Evolutionary conservation across 2,888 invertebrate genomes (phyloP).

Genomic region (Tiliacea citrago): DNA sequence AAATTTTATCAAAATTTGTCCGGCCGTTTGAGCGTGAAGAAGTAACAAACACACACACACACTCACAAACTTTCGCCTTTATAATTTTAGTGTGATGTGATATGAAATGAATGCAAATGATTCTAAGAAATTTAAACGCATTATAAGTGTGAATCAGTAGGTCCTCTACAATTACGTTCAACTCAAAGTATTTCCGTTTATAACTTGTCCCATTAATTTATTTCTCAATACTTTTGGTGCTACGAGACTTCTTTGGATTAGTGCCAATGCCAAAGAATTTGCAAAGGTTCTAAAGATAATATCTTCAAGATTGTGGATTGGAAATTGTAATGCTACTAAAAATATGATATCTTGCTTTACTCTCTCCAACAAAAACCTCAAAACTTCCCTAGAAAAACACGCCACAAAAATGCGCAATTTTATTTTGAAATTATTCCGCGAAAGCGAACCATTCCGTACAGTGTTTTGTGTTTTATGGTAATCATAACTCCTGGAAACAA

Average conservation of each 20-base stretch:
- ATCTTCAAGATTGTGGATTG: not conserved
- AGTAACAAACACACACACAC: too few relatives aligned
- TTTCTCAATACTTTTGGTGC: not conserved
- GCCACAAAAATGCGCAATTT: conserved; percentile 54
- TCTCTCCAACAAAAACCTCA: not conserved
- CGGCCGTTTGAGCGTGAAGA: too few relatives aligned
- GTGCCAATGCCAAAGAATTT: too few relatives aligned
- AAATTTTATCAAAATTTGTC: too few relatives aligned
- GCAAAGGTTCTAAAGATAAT: too few relatives aligned
- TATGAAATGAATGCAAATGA: too few relatives aligned
- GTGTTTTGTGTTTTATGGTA: conserved; percentile 73
- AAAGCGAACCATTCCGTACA: conserved; percentile 63
- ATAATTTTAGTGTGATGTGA: too few relatives aligned
- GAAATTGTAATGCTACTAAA: not conserved
- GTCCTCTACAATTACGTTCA: too few relatives aligned
- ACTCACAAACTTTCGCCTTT: too few relatives aligned
- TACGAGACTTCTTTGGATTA: not conserved
- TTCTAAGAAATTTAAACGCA: not conserved
- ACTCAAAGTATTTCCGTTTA: too few relatives aligned
- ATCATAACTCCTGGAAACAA: conserved; percentile 71
- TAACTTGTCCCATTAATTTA: not conserved
- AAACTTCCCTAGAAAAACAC: conserved; percentile 20
- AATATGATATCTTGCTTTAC: too few relatives aligned
- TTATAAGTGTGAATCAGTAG: not conserved
- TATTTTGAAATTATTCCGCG: conserved; percentile 59